phyloP scores from a whole-genome alignment of 2,888 invertebrate species.

The Leucania comma region DNA sequence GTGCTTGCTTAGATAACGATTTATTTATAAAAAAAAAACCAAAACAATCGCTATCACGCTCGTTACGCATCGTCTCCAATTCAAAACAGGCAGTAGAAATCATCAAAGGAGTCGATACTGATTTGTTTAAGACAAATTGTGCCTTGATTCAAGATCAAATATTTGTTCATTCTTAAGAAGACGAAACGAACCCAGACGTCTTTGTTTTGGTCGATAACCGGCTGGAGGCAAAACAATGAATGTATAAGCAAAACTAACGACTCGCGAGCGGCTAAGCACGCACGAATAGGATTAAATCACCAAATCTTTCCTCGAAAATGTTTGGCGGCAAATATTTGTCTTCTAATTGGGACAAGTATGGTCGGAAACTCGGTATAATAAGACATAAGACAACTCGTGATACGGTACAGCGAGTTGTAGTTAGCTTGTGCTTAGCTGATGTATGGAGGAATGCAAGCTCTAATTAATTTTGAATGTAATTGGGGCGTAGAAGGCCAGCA shows the following conservation, averaged over 20 bases:
- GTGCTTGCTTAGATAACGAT: no score
- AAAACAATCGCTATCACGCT: not conserved
- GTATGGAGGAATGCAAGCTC: conserved; percentile 32
- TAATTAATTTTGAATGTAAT: conserved; percentile 44
- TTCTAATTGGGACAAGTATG: conserved; percentile 12
- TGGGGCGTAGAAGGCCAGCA: conserved; percentile 23
- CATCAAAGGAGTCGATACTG: not conserved
- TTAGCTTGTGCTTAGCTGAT: conserved; percentile 4
- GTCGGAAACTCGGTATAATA: not conserved
- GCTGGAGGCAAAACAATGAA: conserved; percentile 20
- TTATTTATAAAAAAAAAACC: no score
- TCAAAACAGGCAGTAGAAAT: not conserved
- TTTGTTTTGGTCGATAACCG: conserved; percentile 34
- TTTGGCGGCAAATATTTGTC: conserved; percentile 5
- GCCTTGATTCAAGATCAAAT: conserved; percentile 8
- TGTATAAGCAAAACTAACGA: conserved; percentile 22
- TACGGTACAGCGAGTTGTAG: not conserved
- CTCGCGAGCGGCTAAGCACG: conserved; percentile 5
- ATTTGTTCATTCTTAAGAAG: conserved; percentile 1
- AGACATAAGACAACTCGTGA: not conserved
- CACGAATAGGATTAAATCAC: not conserved
- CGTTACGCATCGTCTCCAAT: not conserved
- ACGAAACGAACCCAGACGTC: conserved; percentile 14
- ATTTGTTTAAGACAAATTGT: not conserved
- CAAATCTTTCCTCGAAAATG: conserved; percentile 15